These are phyloP conservation scores for Eufriesea mexicana DNA, from an alignment of 1,140 invertebrate species.

Conservation along the genomic window DNA sequence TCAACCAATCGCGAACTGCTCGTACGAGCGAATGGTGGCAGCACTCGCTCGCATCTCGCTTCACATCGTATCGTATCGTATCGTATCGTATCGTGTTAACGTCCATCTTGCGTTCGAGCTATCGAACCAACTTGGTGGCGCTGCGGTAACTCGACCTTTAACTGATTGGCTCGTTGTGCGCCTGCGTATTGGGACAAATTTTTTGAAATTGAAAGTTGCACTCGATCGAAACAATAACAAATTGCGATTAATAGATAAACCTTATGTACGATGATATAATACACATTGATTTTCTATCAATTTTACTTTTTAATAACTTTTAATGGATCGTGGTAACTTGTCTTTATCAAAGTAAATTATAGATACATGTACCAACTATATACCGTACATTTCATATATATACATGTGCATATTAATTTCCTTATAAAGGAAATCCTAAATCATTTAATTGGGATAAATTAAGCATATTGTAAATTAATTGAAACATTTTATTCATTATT, in stretches of 20 bases:
- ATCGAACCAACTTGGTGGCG: conserved; percentile 10
- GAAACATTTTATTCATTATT: conserved; percentile 80
- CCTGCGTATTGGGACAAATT: background rate
- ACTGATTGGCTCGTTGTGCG: background rate
- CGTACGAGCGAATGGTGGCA: conserved; percentile 17
- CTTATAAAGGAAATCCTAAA: no score
- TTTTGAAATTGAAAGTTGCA: background rate
- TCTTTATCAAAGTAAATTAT: background rate
- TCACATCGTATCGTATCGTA: conserved; percentile 39
- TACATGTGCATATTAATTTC: background rate
- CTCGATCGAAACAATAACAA: no score
- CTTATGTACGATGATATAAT: background rate
- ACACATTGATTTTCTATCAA: background rate
- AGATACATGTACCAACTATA: background rate
- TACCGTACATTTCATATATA: background rate
- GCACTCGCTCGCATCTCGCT: conserved; percentile 39
- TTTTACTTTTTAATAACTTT: background rate
- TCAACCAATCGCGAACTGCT: background rate
- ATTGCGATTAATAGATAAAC: background rate
- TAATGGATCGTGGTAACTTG: background rate
- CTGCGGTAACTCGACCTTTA: background rate
- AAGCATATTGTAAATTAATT: conserved; percentile 53
- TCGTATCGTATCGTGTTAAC: conserved; percentile 35
- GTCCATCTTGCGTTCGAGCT: conserved; percentile 23
- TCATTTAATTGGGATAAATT: background rate